Base-by-base conservation (phyloP, 2,797 vertebrate genomes). In the Trachurus trachurus region DNA sequence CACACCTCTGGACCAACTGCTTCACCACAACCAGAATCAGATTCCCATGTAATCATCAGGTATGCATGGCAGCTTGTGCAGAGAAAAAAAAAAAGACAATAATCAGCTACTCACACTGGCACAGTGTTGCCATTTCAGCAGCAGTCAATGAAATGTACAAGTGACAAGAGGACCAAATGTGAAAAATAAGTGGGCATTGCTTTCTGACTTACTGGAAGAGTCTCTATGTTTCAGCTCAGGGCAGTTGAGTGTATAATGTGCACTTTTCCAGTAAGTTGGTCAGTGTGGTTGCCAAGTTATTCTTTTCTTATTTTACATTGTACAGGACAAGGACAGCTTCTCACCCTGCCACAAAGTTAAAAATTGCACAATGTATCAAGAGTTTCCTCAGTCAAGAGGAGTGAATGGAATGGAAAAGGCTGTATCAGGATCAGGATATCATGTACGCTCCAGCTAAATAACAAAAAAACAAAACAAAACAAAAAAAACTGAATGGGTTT, bases 241-340 rank as follows among this genome's bases (percentile, higher is more conserved):
- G n/a, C 66, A 61, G 60, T 5, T 73, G 66, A 81, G 80, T 67
- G 60, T 85, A 74, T 77, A 59, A 76, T 60, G 39, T 56, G 6
- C 6, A 54, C 68, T 81, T 64, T 88, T 92, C 87, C 82, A 84
- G 85, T 84, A 87, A 91, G 53, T 83, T 50, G 1, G 15, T 63
- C 50, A 0, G 2, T 61, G 50, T 72, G 5, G 13, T 6, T 82
- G 88, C 83, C 84, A 91, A 85, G 67, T 80, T 60, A 17, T 56
- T 73, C 74, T 34, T 37, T 37, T 37, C 8, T 37, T 37, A 7
- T 44, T 53, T 64, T 19, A 42, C 62, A 15, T 60, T 0, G n/a
- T 74, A 67, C 77, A 80, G 81, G 70, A 87, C 85, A 83, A 45
- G 54, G 26, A 64, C 40, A 65, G 71, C 49, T 71, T 39, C 65